A percentile compares a stretch with the other conserved stretches of the same genome.
phyloP scores from a whole-genome alignment of 1,140 invertebrate species.

The Drosophila malerkotliana region DNA sequence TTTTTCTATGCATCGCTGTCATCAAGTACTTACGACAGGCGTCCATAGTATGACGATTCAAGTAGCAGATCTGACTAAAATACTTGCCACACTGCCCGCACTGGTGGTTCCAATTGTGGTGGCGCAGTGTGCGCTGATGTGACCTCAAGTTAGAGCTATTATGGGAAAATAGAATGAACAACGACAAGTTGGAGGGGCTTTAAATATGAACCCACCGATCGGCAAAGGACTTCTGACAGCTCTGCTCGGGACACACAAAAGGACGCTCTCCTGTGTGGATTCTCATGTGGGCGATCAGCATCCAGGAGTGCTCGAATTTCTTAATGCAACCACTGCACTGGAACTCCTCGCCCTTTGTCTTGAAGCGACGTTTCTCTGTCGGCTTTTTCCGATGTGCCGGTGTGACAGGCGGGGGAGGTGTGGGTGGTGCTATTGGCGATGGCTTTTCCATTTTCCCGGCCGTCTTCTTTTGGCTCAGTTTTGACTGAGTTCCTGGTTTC shows the following conservation, averaged over 20 bases:
- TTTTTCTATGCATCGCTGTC: constrained; percentile 31
- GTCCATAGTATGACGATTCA: constrained; percentile 89
- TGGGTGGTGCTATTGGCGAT: not conserved
- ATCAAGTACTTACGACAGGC: constrained; percentile 87
- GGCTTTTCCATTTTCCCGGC: not conserved
- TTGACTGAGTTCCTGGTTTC: not conserved
- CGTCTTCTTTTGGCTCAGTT: not conserved
- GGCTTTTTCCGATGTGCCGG: not conserved
- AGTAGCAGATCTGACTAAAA: constrained; percentile 89
- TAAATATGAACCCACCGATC: constrained; percentile 86
- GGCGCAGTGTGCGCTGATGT: constrained; percentile 88
- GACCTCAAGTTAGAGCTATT: constrained; percentile 88
- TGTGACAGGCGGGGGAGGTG: not conserved
- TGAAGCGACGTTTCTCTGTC: constrained; percentile 48
- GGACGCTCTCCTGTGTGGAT: constrained; percentile 89
- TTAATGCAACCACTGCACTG: constrained; percentile 85
- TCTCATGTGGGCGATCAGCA: constrained; percentile 88
- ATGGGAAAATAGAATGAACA: not conserved
- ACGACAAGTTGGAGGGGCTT: constrained; percentile 8
- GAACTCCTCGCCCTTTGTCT: constrained; percentile 49
- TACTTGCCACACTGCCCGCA: constrained; percentile 88
- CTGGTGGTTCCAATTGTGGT: constrained; percentile 88
- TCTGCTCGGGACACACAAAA: constrained; percentile 87
- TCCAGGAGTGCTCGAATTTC: constrained; percentile 88
- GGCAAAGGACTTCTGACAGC: constrained; percentile 89